Percentiles rank a stretch among this genome's conserved stretches.
Conservation (phyloP, 92 coral and sea anemone species). For the Chrysogorgia sp. region DNA sequence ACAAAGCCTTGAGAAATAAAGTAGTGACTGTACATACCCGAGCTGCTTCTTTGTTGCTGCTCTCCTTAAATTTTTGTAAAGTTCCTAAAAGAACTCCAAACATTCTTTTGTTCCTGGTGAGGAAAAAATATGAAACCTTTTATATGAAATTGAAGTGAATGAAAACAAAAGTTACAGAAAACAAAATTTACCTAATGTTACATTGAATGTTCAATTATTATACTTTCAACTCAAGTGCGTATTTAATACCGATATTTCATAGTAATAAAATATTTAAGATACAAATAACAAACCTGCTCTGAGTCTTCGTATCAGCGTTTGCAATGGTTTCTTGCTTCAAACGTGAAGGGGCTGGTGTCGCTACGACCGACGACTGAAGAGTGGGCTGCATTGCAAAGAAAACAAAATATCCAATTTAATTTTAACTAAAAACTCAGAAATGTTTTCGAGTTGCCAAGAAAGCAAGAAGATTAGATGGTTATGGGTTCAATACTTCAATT, state of each 20-base stretch:
- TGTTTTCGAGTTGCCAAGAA: neutral
- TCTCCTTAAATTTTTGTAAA: conserved; percentile 88
- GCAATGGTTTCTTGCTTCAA: conserved; percentile 82
- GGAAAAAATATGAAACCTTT: neutral
- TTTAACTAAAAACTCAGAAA: neutral
- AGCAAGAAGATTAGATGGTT: too few relatives aligned
- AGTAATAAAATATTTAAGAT: neutral
- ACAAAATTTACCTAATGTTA: neutral
- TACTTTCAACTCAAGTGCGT: too few relatives aligned
- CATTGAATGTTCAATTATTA: too few relatives aligned
- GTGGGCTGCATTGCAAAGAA: conserved; percentile 69
- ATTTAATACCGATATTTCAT: too few relatives aligned
- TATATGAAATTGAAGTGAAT: neutral
- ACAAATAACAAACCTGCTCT: conserved; percentile 73
- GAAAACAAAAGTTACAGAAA: neutral
- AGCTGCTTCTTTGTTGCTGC: conserved; percentile 76
- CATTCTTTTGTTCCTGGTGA: conserved; percentile 90
- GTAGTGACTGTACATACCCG: conserved; percentile 76
- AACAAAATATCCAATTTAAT: conserved; percentile 6
- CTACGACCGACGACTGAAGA: conserved; percentile 99
- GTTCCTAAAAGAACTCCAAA: conserved; percentile 98
- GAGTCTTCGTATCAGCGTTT: conserved; percentile 84
- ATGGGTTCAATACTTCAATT: too few relatives aligned
- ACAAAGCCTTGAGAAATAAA: neutral
- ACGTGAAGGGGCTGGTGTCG: conserved; percentile 92